Base-by-base conservation (phyloP, 1,140 invertebrate genomes). In the Ladona fulva region DNA sequence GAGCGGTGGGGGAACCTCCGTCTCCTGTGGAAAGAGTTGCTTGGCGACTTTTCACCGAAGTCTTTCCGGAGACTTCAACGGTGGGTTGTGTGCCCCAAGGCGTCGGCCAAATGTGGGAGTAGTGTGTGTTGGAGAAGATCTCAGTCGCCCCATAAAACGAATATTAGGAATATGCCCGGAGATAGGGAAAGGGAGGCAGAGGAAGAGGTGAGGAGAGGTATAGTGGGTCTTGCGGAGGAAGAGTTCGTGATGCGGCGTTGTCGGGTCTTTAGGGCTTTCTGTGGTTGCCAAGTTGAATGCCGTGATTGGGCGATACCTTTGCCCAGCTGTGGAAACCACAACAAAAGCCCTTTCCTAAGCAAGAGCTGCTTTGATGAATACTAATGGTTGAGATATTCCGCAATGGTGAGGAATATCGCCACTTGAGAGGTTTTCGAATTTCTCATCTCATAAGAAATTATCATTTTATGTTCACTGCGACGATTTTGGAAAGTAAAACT, bases 51-150 rank as follows among this genome's bases (percentile, higher is more conserved):
- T 66, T 66, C 12, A 19, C 52, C 52, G 52, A 22, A 66, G 52
- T 19, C 52, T 66, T 66, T 22, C 52, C 16, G n/a, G 52, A 66
- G 52, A 66, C 52, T 19, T 66, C 52, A 66, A 66, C 52, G 52
- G 52, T 66, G 52, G 52, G 52, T 19, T 66, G 52, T 22, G 52
- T 19, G 52, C 52, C 16, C 5, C 14, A 12, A 66, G 52, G 52
- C 16, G 52, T 66, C 52, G 52, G 52, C 52, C 52, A 66, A 66
- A 66, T 66, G 52, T 66, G 52, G 52, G 52, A 66, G 52, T 66
- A 66, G 52, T 22, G 52, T 19, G 29, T 37, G 29, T 37, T 37
- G 52, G 52, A 66, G 52, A 66, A 19, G 52, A 22, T 19, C 52
- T 22, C 52, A 22, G 52, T 52, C 44, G 44, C 52, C 52, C 52